Evolutionary conservation across 2,797 vertebrate species (phyloP), one percentile per base, ranked within the genome.

Genomic region (Clarias pachynema): DNA sequence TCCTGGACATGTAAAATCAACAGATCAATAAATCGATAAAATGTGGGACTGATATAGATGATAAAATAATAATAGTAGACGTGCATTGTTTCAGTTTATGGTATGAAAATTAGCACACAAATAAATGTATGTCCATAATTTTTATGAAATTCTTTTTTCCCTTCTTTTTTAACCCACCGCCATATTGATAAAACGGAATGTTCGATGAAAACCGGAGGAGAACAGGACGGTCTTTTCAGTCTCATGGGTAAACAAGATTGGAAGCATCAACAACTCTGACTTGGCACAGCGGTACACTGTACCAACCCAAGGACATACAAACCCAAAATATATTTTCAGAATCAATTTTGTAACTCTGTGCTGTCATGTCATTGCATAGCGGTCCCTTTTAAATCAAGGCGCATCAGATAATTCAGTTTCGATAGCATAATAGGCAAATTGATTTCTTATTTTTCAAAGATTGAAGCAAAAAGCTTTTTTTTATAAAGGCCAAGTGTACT

Each of bases 291-390:
- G 37, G 29, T 81, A 37, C 7, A 16, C 9, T 18, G 15, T 65
- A 20, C 37, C n/a, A 37, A 49, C 49, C 4, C 63, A 68, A 68
- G 44, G 26, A 68, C 79, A 31, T 68, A 24, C 29, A n/a, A 56
- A 69, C 37, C 16, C 15, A 26, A 69, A 68, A 69, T 57, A 68
- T 81, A 81, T 56, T 68, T 69, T 81, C 79, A 81, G 65, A 69
- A 81, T 69, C 63, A 69, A 57, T 81, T 31, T 56, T 57, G 24
- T 34, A 56, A 24, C 49, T 34, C 44, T 3, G 20, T 7, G 62
- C 63, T 22, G 20, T 29, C 49, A 62, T 69, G 79, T 68, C 56
- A 68, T 81, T 69, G 44, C 24, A 68, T 56, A 31, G 26, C 5
- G 4, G 37, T 22, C 24, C 7, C 24, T 81, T 69, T 56, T 69